Percentiles rank a stretch among this genome's conserved stretches.
phyloP scores from a whole-genome alignment of 2,113 vertebrate genomes.

The Nycticryphes semicollaris region DNA sequence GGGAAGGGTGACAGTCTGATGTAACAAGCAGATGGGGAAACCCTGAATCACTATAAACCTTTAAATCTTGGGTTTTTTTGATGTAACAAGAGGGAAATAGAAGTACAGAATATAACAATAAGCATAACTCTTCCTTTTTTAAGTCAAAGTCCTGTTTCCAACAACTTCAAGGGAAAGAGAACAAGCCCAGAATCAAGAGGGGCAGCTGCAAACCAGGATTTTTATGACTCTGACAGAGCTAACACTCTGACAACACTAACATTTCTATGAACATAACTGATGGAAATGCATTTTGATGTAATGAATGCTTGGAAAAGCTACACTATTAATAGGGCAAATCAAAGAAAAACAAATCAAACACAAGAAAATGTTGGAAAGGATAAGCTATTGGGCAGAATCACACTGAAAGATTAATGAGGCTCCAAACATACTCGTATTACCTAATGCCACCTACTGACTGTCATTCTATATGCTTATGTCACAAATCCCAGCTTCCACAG shows the following conservation, averaged over 20 bases:
- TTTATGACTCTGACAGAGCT: background rate
- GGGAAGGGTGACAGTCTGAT: background rate
- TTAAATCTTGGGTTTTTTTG: background rate
- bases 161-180: background rate
- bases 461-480: background rate
- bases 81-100: background rate
- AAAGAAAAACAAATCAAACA: background rate
- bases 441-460: slow-evolving; percentile 10
- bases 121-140: background rate
- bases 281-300: background rate
- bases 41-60: background rate
- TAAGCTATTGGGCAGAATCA: background rate
- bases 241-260: background rate
- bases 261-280: background rate
- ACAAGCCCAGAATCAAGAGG: background rate
- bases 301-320: background rate
- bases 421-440: background rate
- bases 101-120: background rate
- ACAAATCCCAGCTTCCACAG: background rate
- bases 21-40: background rate
- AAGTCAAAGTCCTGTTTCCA: background rate
- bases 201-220: background rate
- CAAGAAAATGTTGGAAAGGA: background rate
- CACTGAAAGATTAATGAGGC: background rate
- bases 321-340: background rate